Percentiles rank a stretch among this genome's conserved stretches.
These are phyloP conservation scores for Papilio demoleus DNA, from an alignment of 2,888 invertebrate species.

Conservation along the genomic window DNA sequence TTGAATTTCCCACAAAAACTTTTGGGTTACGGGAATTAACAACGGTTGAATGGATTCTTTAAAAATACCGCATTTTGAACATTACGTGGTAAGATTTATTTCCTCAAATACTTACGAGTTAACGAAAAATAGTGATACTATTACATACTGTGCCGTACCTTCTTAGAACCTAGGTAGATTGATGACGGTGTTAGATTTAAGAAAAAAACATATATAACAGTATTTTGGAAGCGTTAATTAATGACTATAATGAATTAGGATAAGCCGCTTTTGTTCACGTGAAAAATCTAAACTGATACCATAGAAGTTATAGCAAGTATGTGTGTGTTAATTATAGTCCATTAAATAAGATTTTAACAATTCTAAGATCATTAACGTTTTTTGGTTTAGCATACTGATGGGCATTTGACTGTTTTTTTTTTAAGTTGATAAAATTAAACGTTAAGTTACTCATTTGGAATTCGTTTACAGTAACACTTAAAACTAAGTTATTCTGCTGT, in stretches of 20 bases:
- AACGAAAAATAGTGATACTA: not conserved
- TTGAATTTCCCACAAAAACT: conserved; percentile 27
- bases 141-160: too few species aligned
- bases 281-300: conserved; percentile 4
- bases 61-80: not conserved
- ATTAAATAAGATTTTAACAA: too few species aligned
- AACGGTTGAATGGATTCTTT: conserved; percentile 18
- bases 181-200: too few species aligned
- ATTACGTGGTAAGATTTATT: not conserved
- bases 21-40: conserved; percentile 22
- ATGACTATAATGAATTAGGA: not conserved
- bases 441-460: not conserved
- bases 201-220: too few species aligned
- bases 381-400: too few species aligned
- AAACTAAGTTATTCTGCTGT: not conserved
- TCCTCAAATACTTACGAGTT: not conserved
- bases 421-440: too few species aligned
- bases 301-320: not conserved
- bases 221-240: not conserved
- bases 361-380: too few species aligned
- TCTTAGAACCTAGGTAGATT: too few species aligned
- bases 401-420: too few species aligned
- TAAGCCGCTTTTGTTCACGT: conserved; percentile 5
- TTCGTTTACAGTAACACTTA: not conserved
- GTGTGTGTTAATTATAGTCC: not conserved